Evolutionary conservation across 2,113 vertebrate species (phyloP), one percentile per base, ranked within the genome.

Genomic region (Calyptommatus sinebrachiatus): DNA sequence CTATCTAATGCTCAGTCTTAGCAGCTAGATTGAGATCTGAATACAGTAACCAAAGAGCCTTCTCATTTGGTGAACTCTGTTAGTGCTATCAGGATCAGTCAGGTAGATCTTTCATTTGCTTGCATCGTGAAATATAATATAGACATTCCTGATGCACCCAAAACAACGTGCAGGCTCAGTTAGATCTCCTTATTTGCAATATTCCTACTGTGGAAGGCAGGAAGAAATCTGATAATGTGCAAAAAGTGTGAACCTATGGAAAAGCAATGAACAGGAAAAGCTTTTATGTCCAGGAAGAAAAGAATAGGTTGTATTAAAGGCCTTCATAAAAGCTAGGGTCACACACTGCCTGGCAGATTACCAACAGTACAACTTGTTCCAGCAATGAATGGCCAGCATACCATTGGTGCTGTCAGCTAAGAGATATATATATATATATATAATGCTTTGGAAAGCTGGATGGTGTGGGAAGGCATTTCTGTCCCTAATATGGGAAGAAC

Each of bases 291-390:
- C 73, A 21, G 48, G 48, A 26, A n/a, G 35, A 12, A 72, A 12
- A 62, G 63, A 18, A 5, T 18, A 26, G 76, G 77, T 0, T 83
- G 50, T 81, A 24, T 26, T 68, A 46, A 62, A 14, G 24, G 7
- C 72, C 61, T 68, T 66, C 8, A 12, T 81, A 71, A 71, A 60
- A 80, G 29, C 24, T 80, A 84, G 5, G 9, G 84, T 70, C 4
- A 73, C 12, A 76, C 66, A 20, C 73, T 75, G 31, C 31, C 79
- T 81, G 73, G 66, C 12, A 65, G 73, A 73, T 11, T 20, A 77
- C 86, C 71, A 84, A 12, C 69, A 62, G 83, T 70, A 82, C 5
- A 3, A 41, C n/a, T 65, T 1, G 0, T 46, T 4, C 28, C 45
- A 68, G 73, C 57, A 79, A 11, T 2, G 26, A 16, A 26, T 65